A percentile compares a stretch with the other conserved stretches of the same genome.
Conservation (phyloP, 2,888 invertebrate species). For the Nephrocerus scutellatus region DNA sequence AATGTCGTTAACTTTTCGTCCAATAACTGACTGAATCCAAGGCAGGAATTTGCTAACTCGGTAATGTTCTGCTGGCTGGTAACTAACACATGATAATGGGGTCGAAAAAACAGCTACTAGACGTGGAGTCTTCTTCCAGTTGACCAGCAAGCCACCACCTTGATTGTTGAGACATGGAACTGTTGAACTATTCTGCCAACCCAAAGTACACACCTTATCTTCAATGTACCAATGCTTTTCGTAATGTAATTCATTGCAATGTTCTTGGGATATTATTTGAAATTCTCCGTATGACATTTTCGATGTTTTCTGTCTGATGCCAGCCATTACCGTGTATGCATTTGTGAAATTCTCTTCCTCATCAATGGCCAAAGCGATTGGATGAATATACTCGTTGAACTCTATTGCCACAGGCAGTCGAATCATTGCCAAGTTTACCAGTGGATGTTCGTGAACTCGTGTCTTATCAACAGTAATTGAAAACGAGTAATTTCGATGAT, state of each 20-base stretch:
- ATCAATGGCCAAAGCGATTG: constrained; percentile 9
- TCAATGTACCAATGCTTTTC: constrained; percentile 10
- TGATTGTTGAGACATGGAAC: constrained; percentile 21
- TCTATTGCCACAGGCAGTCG: constrained; percentile 16
- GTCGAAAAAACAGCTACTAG: constrained; percentile 22
- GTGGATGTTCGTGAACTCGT: constrained; percentile 10
- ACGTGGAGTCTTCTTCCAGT: constrained; percentile 20
- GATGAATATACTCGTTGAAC: constrained; percentile 12
- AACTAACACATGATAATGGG: constrained; percentile 16
- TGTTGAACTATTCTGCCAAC: constrained; percentile 12
- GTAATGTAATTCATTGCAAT: constrained; percentile 13
- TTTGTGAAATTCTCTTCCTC: constrained; percentile 6
- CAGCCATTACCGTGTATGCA: constrained; percentile 21
- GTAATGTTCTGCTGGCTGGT: constrained; percentile 15
- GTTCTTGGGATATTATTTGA: constrained; percentile 12
- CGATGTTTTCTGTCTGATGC: constrained; percentile 13
- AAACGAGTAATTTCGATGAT: constrained; percentile 11
- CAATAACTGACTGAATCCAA: constrained; percentile 17
- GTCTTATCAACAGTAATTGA: constrained; percentile 15
- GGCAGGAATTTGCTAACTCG: constrained; percentile 10
- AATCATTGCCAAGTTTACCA: constrained; percentile 19
- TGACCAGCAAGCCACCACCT: constrained; percentile 22
- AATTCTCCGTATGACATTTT: constrained; percentile 22
- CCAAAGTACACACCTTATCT: constrained; percentile 19
- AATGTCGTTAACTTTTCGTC: not conserved